Evolutionary conservation across 1,140 invertebrate species (phyloP).

Genomic region (Bursaphelenchus mucronatus): DNA sequence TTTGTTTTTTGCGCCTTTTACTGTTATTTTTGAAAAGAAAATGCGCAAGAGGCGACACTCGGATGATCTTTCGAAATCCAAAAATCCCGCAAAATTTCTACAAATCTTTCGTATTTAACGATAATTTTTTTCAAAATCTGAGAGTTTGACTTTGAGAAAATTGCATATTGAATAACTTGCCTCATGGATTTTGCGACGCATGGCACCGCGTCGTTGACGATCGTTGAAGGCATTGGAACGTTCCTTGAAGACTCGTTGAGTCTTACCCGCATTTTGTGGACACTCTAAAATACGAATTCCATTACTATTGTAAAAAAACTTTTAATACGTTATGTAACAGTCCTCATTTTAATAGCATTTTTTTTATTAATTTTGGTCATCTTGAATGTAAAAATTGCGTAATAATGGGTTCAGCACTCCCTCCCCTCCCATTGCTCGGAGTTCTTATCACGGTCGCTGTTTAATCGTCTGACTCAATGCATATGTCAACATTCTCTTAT

Average conservation of each 20-base stretch:
- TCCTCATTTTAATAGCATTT: neutral
- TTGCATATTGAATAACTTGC: conserved; percentile 19
- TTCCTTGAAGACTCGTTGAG: conserved; percentile 59
- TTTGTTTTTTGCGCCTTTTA: too few species aligned
- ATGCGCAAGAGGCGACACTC: too few species aligned
- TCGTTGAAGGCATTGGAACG: conserved; percentile 82
- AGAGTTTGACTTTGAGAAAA: conserved; percentile 1
- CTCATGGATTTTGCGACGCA: conserved; percentile 60
- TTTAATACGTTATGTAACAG: neutral
- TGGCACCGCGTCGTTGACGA: conserved; percentile 68
- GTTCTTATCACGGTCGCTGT: too few species aligned
- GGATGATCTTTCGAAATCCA: neutral
- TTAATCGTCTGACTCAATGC: too few species aligned
- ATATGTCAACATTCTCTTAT: too few species aligned
- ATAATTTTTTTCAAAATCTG: neutral
- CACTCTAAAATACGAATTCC: conserved; percentile 43
- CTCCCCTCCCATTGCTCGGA: too few species aligned
- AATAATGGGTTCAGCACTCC: too few species aligned
- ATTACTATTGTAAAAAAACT: conserved; percentile 11
- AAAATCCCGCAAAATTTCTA: neutral
- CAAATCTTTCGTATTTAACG: neutral
- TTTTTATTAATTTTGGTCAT: neutral
- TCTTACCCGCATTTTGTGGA: conserved; percentile 48
- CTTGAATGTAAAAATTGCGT: neutral
- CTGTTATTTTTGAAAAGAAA: too few species aligned